Percentiles rank a stretch among this genome's conserved stretches.
phyloP scores from a whole-genome alignment of 1,140 invertebrate genomes.

The Oedothorax gibbosus region DNA sequence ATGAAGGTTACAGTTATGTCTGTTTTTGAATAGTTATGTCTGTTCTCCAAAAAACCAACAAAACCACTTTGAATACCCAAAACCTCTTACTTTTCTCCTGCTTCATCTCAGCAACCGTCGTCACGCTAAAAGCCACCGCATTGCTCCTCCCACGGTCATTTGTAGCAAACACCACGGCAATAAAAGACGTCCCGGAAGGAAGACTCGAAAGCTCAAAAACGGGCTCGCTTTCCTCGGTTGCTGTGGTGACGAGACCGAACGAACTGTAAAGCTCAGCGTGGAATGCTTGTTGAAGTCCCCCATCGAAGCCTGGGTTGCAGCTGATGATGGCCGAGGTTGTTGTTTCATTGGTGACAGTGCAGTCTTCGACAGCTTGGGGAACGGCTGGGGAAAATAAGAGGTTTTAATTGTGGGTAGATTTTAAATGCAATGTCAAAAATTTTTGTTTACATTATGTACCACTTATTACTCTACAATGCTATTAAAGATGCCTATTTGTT shows the following conservation, averaged over 20 bases:
- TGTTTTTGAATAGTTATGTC: too few species aligned
- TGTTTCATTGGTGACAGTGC: slow-evolving; percentile 40
- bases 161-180: slow-evolving; percentile 51
- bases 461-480: too few species aligned
- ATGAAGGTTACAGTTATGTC: too few species aligned
- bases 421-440: too few species aligned
- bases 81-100: slow-evolving; percentile 2
- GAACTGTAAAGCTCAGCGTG: slow-evolving; percentile 78
- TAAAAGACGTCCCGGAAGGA: slow-evolving; percentile 37
- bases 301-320: slow-evolving; percentile 82
- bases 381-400: slow-evolving; percentile 28
- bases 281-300: slow-evolving; percentile 84
- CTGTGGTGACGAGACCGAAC: slow-evolving; percentile 11
- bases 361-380: slow-evolving; percentile 48
- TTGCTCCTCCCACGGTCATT: slow-evolving; percentile 46
- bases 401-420: background rate
- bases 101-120: slow-evolving; percentile 8
- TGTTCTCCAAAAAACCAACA: too few species aligned
- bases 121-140: slow-evolving; percentile 50
- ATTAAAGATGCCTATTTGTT: too few species aligned
- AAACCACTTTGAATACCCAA: too few species aligned
- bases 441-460: too few species aligned
- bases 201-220: slow-evolving; percentile 26
- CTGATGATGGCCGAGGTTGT: slow-evolving; percentile 70
- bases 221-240: slow-evolving; percentile 16